Evolutionary conservation across 1,140 invertebrate species (phyloP).

Genomic region (Aphelenchoides fujianensis): DNA sequence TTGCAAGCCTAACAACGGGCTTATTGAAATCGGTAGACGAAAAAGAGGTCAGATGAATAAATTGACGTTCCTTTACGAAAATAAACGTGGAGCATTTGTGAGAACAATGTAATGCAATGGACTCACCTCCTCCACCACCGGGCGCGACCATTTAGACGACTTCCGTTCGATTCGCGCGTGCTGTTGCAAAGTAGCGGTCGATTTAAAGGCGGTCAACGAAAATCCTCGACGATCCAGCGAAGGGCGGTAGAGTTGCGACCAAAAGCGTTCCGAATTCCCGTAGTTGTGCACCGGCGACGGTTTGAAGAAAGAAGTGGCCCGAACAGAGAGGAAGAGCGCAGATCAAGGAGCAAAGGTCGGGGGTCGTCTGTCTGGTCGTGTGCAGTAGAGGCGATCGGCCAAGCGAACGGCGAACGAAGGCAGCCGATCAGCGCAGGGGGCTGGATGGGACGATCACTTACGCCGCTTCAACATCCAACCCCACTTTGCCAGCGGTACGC

Average conservation of each 20-base stretch:
- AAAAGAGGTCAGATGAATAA: not conserved
- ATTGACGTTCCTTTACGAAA: not conserved
- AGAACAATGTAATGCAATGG: too few species aligned
- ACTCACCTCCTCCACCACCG: too few species aligned
- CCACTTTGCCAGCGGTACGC: not conserved
- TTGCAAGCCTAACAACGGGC: not conserved
- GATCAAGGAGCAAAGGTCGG: too few species aligned
- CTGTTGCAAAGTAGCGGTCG: too few species aligned
- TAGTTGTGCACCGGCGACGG: slow-evolving; percentile 1
- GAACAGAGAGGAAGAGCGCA: not conserved
- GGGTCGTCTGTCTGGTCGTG: too few species aligned
- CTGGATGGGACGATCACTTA: slow-evolving; percentile 1
- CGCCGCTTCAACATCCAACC: not conserved
- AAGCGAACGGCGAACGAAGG: not conserved
- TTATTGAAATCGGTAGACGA: not conserved
- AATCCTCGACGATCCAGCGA: too few species aligned
- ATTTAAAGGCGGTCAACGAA: too few species aligned
- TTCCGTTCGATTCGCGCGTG: too few species aligned
- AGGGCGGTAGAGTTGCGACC: not conserved
- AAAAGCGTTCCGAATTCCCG: not conserved
- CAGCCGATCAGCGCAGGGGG: slow-evolving; percentile 1
- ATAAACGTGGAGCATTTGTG: too few species aligned
- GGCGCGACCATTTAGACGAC: too few species aligned
- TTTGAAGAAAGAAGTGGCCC: not conserved
- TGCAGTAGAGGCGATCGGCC: not conserved